phyloP scores from a whole-genome alignment of 2,797 vertebrate genomes.

The Decapterus maruadsi region DNA sequence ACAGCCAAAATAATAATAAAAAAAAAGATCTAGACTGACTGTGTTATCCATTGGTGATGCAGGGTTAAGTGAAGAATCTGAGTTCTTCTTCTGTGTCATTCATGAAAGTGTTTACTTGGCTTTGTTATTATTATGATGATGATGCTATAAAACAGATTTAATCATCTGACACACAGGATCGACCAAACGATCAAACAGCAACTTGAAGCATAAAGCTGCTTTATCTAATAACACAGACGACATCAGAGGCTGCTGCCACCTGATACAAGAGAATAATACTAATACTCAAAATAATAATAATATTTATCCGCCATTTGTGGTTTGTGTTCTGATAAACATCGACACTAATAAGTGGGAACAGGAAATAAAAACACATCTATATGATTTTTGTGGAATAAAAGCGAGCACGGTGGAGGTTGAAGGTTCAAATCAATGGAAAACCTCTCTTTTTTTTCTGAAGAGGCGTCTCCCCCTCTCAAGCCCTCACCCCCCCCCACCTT shows the following conservation, averaged over 20 bases:
- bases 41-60: too few relatives aligned
- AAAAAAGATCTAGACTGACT: too few relatives aligned
- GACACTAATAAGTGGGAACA: background rate
- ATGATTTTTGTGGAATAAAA: slow-evolving; percentile 58
- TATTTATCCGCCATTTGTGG: background rate
- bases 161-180: background rate
- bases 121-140: background rate
- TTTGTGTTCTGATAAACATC: background rate
- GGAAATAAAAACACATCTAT: slow-evolving; percentile 11
- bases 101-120: too few relatives aligned
- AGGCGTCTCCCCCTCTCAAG: slow-evolving; percentile 63
- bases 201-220: background rate
- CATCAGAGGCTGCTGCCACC: background rate
- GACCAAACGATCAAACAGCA: background rate
- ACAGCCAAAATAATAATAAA: too few relatives aligned
- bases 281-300: background rate
- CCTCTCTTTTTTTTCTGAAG: slow-evolving; percentile 48
- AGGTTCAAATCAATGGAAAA: slow-evolving; percentile 53
- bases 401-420: slow-evolving; percentile 49
- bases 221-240: background rate
- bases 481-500: slow-evolving; percentile 52
- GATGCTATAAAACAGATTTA: background rate
- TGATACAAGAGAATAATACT: background rate
- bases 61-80: too few relatives aligned
- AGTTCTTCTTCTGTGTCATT: too few relatives aligned